Evolutionary conservation across 2,113 vertebrate species (phyloP).

Genomic region (Anoplopoma fimbria): DNA sequence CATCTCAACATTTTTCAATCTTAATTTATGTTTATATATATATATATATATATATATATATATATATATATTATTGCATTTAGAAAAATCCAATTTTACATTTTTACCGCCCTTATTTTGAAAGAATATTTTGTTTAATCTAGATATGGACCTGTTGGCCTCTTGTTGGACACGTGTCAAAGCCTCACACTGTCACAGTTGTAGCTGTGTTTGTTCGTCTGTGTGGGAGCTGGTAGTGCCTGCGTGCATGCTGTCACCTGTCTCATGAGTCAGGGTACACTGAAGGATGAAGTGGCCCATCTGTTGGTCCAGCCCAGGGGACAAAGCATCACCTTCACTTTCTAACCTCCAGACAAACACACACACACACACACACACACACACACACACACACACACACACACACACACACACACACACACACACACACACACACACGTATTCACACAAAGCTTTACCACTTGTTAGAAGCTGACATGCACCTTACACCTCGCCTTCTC

Average conservation of each 20-base stretch:
- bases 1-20: neutral
- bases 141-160: neutral
- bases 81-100: neutral
- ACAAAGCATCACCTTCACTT: conserved; percentile 61
- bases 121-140: neutral
- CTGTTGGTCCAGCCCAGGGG: conserved; percentile 62
- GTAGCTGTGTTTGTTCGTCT: conserved; percentile 16
- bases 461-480: conserved; percentile 45
- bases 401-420: conserved; percentile 28
- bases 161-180: neutral
- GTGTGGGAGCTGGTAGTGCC: conserved; percentile 13
- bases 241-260: conserved; percentile 56
- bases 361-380: conserved; percentile 9
- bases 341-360: conserved; percentile 43
- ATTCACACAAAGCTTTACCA: conserved; percentile 34
- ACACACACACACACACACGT: conserved; percentile 7
- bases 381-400: conserved; percentile 27
- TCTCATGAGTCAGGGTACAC: conserved; percentile 65
- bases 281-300: conserved; percentile 74
- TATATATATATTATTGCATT: neutral
- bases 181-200: neutral
- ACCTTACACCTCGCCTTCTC: conserved; percentile 42
- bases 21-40: neutral
- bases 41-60: too few relatives aligned
- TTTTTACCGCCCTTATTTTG: neutral